Evolutionary conservation across 1,140 invertebrate species (phyloP).

Genomic region (Drosophila serrata): DNA sequence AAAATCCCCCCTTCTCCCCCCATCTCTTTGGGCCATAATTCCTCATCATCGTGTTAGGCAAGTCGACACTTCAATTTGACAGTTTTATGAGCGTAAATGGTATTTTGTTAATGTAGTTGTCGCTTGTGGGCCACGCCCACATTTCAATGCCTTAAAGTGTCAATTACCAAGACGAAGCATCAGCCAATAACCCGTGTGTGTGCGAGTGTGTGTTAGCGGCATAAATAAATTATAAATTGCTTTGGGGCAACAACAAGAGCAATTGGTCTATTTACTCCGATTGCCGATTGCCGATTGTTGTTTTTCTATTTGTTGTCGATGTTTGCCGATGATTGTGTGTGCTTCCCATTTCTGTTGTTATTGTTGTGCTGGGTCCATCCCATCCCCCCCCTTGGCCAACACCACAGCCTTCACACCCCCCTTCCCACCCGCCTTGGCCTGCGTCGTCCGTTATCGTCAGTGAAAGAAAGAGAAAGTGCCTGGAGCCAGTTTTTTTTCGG

Average conservation of each 20-base stretch:
- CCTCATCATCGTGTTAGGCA: conserved; percentile 41
- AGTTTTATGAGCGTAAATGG: conserved; percentile 78
- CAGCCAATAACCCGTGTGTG: conserved; percentile 33
- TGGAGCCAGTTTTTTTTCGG: conserved; percentile 70
- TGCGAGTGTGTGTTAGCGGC: conserved; percentile 37
- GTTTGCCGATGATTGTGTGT: conserved; percentile 63
- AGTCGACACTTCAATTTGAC: conserved; percentile 74
- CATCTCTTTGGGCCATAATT: not conserved
- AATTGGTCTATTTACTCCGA: conserved; percentile 74
- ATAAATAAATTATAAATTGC: conserved; percentile 79
- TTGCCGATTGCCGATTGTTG: conserved; percentile 27
- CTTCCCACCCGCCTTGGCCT: conserved; percentile 3
- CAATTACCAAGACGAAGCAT: conserved; percentile 64
- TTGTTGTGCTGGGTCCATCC: conserved; percentile 29
- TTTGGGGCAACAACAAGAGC: conserved; percentile 60
- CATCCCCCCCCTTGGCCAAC: conserved; percentile 9
- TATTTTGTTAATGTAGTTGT: conserved; percentile 68
- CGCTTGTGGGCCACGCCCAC: conserved; percentile 51
- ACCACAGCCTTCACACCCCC: too few species aligned
- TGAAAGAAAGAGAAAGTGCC: conserved; percentile 85
- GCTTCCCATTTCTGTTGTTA: conserved; percentile 62
- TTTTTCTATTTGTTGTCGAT: conserved; percentile 60
- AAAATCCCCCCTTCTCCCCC: not conserved
- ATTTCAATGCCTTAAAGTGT: conserved; percentile 75
- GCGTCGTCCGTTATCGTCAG: conserved; percentile 68